Base-by-base conservation (phyloP, 1,140 invertebrate genomes). In the Wasmannia auropunctata region DNA sequence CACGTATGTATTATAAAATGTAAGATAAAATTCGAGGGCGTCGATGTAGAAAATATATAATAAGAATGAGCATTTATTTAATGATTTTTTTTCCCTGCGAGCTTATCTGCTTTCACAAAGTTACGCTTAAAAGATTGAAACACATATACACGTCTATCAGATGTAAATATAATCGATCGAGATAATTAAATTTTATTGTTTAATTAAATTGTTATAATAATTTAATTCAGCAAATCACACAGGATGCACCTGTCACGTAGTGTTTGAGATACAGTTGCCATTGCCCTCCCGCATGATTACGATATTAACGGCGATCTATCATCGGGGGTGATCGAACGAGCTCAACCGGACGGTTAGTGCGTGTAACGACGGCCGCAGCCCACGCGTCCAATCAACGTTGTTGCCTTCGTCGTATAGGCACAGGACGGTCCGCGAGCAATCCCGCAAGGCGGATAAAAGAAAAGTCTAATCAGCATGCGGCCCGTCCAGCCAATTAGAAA, bases 381-480 rank as follows among this genome's bases (percentile, higher is more conserved):
- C 91, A 93, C 91, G 91, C 91, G 92, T 93, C 91, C 92, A 93
- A 93, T 93, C 92, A 93, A 90, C 88, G 91, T n/a, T 90, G 90
- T 91, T 93, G n/a, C 91, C 90, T 92, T 91, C 87, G 83, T 70
- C 87, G 86, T 86, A n/a, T n/a, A 85, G 89, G 85, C 91, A n/a
- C n/a, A 92, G 89, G 91, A 56, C 79, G 79, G 69, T 75, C 63
- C 74, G 54, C 54, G 70, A 69, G 69, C 81, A 63, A 86, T 83
- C 86, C 81, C 34, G 72, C 74, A 87, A 88, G 83, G 88, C 91
- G 91, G 88, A 89, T 91, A 91, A 93, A 94, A 94, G 93, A 93
- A 94, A 94, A 93, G 92, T 91, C 94, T 95, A 95, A 95, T 95
- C 94, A 95, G 93, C 94, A 95, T 95, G 94, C 94, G 93, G 93